Evolutionary conservation across 2,113 vertebrate genomes (phyloP).

Genomic region (Hyperopisus bebe): DNA sequence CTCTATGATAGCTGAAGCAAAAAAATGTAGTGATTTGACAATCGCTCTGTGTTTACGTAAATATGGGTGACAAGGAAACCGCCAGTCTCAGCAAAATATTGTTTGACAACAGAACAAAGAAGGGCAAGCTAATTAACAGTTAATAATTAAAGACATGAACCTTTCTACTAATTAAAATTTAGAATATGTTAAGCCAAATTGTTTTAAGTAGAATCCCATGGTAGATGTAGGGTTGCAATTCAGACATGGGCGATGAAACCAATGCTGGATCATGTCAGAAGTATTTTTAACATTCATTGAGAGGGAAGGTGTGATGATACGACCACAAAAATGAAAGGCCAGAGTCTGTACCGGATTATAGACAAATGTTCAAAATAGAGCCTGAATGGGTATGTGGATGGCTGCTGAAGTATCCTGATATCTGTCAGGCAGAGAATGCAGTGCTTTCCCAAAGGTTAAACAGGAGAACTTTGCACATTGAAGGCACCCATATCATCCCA

Average conservation of each 20-base stretch:
- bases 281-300: not conserved
- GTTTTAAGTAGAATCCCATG: not conserved
- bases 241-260: not conserved
- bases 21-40: not conserved
- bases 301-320: not conserved
- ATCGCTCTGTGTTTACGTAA: not conserved
- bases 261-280: not conserved
- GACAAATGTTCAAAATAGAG: not conserved
- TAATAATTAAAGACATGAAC: constrained; percentile 6
- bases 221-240: not conserved
- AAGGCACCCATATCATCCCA: not conserved
- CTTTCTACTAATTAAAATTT: not conserved
- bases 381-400: not conserved
- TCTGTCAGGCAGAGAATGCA: not conserved
- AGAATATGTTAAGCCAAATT: not conserved
- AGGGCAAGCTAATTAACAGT: not conserved
- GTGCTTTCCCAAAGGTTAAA: not conserved
- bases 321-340: not conserved
- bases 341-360: not conserved
- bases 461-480: not conserved
- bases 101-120: not conserved
- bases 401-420: not conserved
- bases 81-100: not conserved
- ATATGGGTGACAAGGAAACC: not conserved
- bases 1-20: constrained; percentile 2